phyloP scores from a whole-genome alignment of 2,888 invertebrate genomes.

The Lasioglossum vierecki region DNA sequence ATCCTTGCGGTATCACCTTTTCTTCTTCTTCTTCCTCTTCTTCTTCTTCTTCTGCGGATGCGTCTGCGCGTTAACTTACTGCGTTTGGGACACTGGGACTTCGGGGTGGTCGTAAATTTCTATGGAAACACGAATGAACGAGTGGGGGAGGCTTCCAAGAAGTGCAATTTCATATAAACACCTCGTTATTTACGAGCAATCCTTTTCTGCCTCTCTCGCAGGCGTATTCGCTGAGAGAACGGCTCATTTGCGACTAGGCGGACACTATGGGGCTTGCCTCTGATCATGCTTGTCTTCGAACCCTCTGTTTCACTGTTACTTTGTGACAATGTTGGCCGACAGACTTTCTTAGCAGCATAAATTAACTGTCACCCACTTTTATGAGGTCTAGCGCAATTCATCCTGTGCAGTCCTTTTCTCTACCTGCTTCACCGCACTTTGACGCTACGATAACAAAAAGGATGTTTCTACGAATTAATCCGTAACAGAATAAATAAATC shows the following conservation, averaged over 20 bases:
- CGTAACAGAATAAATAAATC: not conserved
- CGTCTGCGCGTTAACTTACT: conserved; percentile 20
- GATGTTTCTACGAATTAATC: not conserved
- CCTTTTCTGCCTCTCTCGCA: conserved; percentile 39
- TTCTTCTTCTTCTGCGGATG: conserved; percentile 8
- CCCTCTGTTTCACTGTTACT: too few relatives aligned
- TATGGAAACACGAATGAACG: conserved; percentile 62
- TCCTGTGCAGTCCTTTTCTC: not conserved
- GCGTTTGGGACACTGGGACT: conserved; percentile 53
- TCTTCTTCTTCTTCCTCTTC: conserved; percentile 22
- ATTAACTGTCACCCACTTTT: not conserved
- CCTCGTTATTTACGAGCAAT: conserved; percentile 76
- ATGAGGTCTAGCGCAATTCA: too few relatives aligned
- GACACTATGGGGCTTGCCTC: not conserved
- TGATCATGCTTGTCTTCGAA: not conserved
- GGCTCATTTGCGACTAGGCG: conserved; percentile 44
- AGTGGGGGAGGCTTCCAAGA: conserved; percentile 72
- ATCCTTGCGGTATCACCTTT: conserved; percentile 22
- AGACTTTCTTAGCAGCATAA: not conserved
- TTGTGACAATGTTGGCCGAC: not conserved
- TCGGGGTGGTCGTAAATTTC: conserved; percentile 74
- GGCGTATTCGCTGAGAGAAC: conserved; percentile 23
- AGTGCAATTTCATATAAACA: conserved; percentile 78
- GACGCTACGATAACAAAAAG: not conserved
- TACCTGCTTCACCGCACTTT: not conserved